phyloP scores from a whole-genome alignment of 2,113 vertebrate species.

The Mobula hypostoma region DNA sequence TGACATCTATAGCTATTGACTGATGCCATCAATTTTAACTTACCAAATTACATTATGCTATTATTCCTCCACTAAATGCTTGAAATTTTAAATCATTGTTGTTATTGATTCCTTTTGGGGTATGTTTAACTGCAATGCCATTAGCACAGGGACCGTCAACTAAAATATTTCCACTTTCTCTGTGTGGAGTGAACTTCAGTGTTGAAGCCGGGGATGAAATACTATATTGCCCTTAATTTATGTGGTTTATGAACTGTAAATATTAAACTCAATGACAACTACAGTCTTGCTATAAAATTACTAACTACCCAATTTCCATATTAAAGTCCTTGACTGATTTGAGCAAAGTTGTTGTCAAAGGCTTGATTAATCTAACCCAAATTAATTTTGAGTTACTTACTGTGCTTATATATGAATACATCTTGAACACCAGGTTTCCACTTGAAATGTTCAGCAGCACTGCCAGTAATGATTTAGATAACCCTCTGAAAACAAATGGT shows the following conservation, averaged over 20 bases:
- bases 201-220: not conserved
- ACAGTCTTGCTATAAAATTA: not conserved
- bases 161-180: constrained; percentile 2
- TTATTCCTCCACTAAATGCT: not conserved
- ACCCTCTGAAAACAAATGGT: not conserved
- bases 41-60: not conserved
- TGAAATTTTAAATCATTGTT: not conserved
- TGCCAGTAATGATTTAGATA: not conserved
- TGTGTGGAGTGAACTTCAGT: not conserved
- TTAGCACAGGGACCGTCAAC: not conserved
- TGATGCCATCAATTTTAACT: not conserved
- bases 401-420: not conserved
- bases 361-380: not conserved
- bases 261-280: constrained; percentile 16
- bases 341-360: not conserved
- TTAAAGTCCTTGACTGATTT: not conserved
- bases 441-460: not conserved
- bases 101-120: not conserved
- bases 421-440: not conserved
- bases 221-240: not conserved
- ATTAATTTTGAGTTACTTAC: not conserved
- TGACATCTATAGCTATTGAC: not conserved
- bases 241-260: not conserved
- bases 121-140: not conserved
- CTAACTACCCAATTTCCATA: constrained; percentile 9